Conservation (phyloP, 2,797 vertebrate species). For the Phataginus tricuspis region DNA sequence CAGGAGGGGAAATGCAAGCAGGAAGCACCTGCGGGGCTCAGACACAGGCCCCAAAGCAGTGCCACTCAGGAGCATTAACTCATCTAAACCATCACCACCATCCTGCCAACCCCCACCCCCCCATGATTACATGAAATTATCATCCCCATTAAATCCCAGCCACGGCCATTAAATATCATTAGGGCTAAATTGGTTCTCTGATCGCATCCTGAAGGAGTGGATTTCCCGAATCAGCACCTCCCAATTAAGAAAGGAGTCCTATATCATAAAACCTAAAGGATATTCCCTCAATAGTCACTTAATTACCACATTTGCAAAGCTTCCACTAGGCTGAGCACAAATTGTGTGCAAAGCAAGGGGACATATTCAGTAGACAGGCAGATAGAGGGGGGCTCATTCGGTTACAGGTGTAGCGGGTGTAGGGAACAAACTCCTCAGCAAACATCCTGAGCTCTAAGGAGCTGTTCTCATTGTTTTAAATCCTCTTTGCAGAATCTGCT, state of each 20-base stretch:
- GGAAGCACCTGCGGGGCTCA: neutral
- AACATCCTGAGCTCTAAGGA: neutral
- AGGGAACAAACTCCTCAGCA: neutral
- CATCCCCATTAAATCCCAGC: conserved; percentile 74
- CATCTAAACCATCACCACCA: neutral
- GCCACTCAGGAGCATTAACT: conserved; percentile 18
- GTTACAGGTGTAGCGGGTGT: neutral
- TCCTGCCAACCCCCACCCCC: neutral
- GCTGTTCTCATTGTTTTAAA: neutral
- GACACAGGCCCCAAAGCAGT: neutral
- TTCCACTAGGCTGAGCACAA: neutral
- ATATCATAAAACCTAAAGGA: neutral
- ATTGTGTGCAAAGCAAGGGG: neutral
- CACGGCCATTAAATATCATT: conserved; percentile 79
- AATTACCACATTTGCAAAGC: neutral
- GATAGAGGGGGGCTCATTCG: fast-evolving
- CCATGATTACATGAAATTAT: conserved; percentile 79
- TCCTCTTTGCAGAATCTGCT: neutral
- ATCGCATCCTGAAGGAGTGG: conserved; percentile 78
- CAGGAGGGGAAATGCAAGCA: neutral
- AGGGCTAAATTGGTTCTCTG: conserved; percentile 76
- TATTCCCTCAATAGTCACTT: neutral
- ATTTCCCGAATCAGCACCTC: conserved; percentile 76
- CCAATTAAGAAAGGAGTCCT: conserved; percentile 49
- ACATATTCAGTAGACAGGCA: neutral